Conservation (phyloP, 2,888 invertebrate species). For the Drosophila demipolita region DNA sequence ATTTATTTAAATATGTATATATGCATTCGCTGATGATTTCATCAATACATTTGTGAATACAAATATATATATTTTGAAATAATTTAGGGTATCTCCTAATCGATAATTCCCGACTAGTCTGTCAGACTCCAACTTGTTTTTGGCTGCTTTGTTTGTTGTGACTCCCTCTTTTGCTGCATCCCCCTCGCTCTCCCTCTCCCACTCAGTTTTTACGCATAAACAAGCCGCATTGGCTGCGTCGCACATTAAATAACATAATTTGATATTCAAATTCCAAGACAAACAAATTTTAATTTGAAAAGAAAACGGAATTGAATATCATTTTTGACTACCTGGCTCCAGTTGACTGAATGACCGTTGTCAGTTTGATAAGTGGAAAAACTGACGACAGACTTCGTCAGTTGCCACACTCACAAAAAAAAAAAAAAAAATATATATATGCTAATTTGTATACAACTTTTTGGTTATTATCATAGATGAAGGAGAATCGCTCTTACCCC, state of each 20-base stretch:
- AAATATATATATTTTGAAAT: neutral
- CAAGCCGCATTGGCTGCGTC: slow-evolving; percentile 21
- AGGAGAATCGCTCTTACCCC: slow-evolving; percentile 9
- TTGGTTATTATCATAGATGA: slow-evolving; percentile 48
- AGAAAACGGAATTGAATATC: slow-evolving; percentile 80
- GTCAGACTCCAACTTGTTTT: slow-evolving; percentile 16
- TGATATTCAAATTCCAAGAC: slow-evolving; percentile 75
- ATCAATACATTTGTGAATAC: neutral
- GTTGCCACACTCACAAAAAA: slow-evolving; percentile 7
- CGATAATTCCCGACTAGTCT: neutral
- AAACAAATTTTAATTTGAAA: slow-evolving; percentile 78
- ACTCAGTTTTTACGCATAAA: slow-evolving; percentile 14
- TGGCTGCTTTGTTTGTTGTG: slow-evolving; percentile 28
- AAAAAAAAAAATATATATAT: slow-evolving; percentile 10
- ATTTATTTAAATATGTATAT: too few species aligned
- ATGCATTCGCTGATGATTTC: neutral
- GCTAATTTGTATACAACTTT: slow-evolving; percentile 45
- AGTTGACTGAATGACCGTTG: slow-evolving; percentile 23
- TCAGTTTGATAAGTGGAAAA: slow-evolving; percentile 1
- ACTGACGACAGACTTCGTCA: too few species aligned
- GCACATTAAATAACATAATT: slow-evolving; percentile 76
- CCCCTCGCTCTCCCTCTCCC: neutral
- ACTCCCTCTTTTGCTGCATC: neutral
- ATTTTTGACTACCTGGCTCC: slow-evolving; percentile 71
- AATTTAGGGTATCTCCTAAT: slow-evolving; percentile 2